phyloP scores from a whole-genome alignment of 1,140 invertebrate species.

The Drosophila bifasciata region DNA sequence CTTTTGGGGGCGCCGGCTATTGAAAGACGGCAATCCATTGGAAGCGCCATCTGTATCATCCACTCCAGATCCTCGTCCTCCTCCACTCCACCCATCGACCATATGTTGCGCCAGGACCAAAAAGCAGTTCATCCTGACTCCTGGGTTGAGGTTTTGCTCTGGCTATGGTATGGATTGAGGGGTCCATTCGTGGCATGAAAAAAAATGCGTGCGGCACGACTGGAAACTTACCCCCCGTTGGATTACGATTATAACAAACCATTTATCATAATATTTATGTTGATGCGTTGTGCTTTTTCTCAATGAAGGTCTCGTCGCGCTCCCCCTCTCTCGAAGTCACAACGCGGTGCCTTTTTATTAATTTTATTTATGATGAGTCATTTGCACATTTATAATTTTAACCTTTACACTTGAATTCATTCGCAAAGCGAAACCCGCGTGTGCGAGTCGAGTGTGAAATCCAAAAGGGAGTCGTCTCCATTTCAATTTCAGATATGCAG shows the following conservation, averaged over 20 bases:
- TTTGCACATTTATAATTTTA: slow-evolving; percentile 84
- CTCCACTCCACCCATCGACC: slow-evolving; percentile 58
- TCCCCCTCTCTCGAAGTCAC: neutral
- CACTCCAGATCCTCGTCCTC: slow-evolving; percentile 18
- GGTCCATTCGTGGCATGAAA: slow-evolving; percentile 61
- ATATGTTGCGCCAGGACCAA: slow-evolving; percentile 75
- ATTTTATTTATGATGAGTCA: slow-evolving; percentile 84
- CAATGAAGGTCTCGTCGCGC: slow-evolving; percentile 67
- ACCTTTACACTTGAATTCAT: slow-evolving; percentile 84
- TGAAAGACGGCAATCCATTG: slow-evolving; percentile 66
- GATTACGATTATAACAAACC: slow-evolving; percentile 84
- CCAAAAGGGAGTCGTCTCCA: slow-evolving; percentile 24
- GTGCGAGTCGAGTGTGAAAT: slow-evolving; percentile 27
- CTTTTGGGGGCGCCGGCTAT: slow-evolving; percentile 51
- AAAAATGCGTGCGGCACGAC: slow-evolving; percentile 79
- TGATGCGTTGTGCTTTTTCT: slow-evolving; percentile 83
- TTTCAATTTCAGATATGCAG: slow-evolving; percentile 2
- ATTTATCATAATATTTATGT: slow-evolving; percentile 84
- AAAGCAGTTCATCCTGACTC: slow-evolving; percentile 53
- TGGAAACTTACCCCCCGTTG: slow-evolving; percentile 83
- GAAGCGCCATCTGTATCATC: slow-evolving; percentile 79
- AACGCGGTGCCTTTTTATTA: slow-evolving; percentile 76
- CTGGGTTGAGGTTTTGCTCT: slow-evolving; percentile 12
- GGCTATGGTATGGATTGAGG: slow-evolving; percentile 19
- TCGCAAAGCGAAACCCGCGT: slow-evolving; percentile 57